Evolutionary conservation across 2,797 vertebrate species (phyloP).

Genomic region (Danio aesculapii): DNA sequence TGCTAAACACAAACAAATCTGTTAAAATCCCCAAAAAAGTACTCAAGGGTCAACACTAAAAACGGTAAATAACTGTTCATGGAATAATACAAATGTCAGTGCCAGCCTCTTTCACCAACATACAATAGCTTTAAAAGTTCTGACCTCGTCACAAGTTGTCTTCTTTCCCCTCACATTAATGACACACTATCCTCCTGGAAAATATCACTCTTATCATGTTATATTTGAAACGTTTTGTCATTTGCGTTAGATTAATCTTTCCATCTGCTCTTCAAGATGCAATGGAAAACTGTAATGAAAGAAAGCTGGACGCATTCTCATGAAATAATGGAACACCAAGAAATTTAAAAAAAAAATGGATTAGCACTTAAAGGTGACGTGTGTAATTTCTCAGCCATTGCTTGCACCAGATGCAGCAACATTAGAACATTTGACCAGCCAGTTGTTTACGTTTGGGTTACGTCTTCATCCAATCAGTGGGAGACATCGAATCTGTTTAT

Average conservation of each 20-base stretch:
- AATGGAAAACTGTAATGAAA: slow-evolving; percentile 58
- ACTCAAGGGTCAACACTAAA: no score
- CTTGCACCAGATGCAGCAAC: not conserved
- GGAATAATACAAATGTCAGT: no score
- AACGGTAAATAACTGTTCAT: no score
- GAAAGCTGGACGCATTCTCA: slow-evolving; percentile 37
- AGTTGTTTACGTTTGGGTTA: not conserved
- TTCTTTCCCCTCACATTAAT: not conserved
- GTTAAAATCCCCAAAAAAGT: no score
- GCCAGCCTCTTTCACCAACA: no score
- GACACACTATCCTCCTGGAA: slow-evolving; percentile 51
- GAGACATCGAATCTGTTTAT: not conserved
- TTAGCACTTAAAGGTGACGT: slow-evolving; percentile 40
- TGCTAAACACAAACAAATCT: no score
- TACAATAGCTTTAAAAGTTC: no score
- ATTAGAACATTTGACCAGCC: slow-evolving; percentile 32
- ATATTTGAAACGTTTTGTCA: slow-evolving; percentile 48
- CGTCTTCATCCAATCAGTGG: not conserved
- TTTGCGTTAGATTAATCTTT: slow-evolving; percentile 54
- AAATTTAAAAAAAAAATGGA: slow-evolving; percentile 12
- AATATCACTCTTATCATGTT: slow-evolving; percentile 56
- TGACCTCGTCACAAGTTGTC: no score
- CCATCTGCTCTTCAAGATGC: slow-evolving; percentile 42
- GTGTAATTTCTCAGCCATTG: slow-evolving; percentile 5
- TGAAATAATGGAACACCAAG: slow-evolving; percentile 54